Conservation (phyloP, 2,888 invertebrate species). For the Taphrorychus bicolor region DNA sequence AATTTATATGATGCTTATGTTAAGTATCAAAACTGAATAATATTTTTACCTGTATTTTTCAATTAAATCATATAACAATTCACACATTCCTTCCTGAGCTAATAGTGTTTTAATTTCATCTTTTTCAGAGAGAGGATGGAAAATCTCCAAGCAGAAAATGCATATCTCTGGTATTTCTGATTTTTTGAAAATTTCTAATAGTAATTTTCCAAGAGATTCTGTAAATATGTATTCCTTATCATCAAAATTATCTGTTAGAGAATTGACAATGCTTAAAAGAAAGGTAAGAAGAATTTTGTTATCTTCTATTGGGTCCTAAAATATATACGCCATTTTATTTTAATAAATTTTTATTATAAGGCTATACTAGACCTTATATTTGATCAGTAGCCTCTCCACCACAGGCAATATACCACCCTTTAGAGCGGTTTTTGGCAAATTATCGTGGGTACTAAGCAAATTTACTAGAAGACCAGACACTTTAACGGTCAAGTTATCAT, state of each 20-base stretch:
- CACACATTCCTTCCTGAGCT: slow-evolving; percentile 78
- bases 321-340: neutral
- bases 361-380: slow-evolving; percentile 56
- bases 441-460: slow-evolving; percentile 76
- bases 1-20: neutral
- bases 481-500: slow-evolving; percentile 60
- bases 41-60: slow-evolving; percentile 67
- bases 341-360: neutral
- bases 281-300: slow-evolving; percentile 67
- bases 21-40: neutral
- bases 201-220: slow-evolving; percentile 51
- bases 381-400: slow-evolving; percentile 63
- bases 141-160: slow-evolving; percentile 77
- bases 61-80: slow-evolving; percentile 75
- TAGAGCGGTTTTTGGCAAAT: slow-evolving; percentile 68
- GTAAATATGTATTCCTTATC: slow-evolving; percentile 60
- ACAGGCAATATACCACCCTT: slow-evolving; percentile 64
- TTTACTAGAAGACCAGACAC: slow-evolving; percentile 81
- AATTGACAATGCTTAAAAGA: slow-evolving; percentile 66
- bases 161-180: slow-evolving; percentile 76
- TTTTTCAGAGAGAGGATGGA: slow-evolving; percentile 79
- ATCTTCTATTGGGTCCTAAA: slow-evolving; percentile 55
- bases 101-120: slow-evolving; percentile 80
- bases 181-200: slow-evolving; percentile 70
- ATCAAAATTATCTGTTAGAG: slow-evolving; percentile 68